Conservation (phyloP, 2,888 invertebrate species). For the Marronus borbonicus region DNA sequence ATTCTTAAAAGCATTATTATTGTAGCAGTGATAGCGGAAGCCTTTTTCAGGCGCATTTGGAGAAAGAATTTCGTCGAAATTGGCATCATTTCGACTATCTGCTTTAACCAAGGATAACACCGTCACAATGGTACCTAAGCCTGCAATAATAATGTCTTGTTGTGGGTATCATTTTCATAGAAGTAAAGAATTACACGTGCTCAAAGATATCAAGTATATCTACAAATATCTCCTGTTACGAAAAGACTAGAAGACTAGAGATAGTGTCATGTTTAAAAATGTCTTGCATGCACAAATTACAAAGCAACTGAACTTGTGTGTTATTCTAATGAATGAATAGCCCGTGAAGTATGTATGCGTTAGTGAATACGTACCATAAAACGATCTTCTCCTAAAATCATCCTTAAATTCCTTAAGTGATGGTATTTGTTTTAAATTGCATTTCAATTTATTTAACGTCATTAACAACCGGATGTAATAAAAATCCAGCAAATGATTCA, state of each 20-base stretch:
- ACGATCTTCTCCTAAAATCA: conserved; percentile 63
- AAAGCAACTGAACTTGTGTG: no score
- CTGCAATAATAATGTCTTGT: conserved; percentile 54
- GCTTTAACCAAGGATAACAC: conserved; percentile 65
- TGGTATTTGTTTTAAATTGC: conserved; percentile 63
- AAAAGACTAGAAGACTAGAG: no score
- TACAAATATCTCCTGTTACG: no score
- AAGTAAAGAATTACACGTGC: no score
- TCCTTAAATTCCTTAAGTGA: conserved; percentile 62
- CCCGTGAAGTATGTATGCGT: no score
- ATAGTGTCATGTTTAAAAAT: no score
- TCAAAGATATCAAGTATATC: no score
- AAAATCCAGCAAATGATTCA: conserved; percentile 63
- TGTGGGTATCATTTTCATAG: no score
- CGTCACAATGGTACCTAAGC: conserved; percentile 63
- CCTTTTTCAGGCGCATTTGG: conserved; percentile 55
- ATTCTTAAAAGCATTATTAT: conserved; percentile 62
- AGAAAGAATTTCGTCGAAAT: conserved; percentile 61
- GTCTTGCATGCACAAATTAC: no score
- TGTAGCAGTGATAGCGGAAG: conserved; percentile 64
- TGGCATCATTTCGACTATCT: conserved; percentile 62
- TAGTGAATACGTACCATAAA: conserved; percentile 61
- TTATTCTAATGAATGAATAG: no score
- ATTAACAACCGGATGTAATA: conserved; percentile 63
- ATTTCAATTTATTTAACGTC: conserved; percentile 61